Conservation (phyloP, 2,888 invertebrate species). For the Agriopis marginaria region DNA sequence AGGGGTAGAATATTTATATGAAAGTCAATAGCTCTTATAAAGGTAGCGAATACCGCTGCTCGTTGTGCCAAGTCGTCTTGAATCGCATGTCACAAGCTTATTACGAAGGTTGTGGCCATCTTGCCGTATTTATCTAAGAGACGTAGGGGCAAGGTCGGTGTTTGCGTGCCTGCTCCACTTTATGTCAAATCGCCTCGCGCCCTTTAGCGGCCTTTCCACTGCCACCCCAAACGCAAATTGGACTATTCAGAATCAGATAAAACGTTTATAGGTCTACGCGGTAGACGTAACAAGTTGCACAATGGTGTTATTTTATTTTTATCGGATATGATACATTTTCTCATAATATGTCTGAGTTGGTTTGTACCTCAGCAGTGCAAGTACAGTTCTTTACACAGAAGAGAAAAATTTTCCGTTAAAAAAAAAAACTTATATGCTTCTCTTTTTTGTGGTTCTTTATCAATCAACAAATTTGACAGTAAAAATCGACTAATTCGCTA, state of each 20-base stretch:
- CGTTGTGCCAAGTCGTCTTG: slow-evolving; percentile 26
- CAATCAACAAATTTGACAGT: too few relatives aligned
- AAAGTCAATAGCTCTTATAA: too few relatives aligned
- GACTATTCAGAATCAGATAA: slow-evolving; percentile 48
- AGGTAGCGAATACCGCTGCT: too few relatives aligned
- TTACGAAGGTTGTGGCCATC: slow-evolving; percentile 42
- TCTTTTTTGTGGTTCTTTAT: too few relatives aligned
- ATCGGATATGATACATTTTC: too few relatives aligned
- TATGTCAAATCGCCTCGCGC: slow-evolving; percentile 58
- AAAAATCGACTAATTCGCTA: too few relatives aligned
- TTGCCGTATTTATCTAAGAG: slow-evolving; percentile 61
- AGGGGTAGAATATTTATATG: too few relatives aligned
- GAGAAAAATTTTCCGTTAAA: too few relatives aligned
- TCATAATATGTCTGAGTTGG: too few relatives aligned
- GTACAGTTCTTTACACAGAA: too few relatives aligned
- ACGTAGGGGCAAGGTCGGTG: slow-evolving; percentile 70
- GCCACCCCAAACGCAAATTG: slow-evolving; percentile 45
- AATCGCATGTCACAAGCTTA: slow-evolving; percentile 49
- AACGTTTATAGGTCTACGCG: slow-evolving; percentile 45
- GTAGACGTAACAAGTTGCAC: slow-evolving; percentile 31
- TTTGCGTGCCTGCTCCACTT: slow-evolving; percentile 69
- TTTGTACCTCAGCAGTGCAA: too few relatives aligned
- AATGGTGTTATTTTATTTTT: not conserved
- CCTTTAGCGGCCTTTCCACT: slow-evolving; percentile 52
- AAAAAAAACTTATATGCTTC: too few relatives aligned